A percentile compares a stretch with the other conserved stretches of the same genome.
Conservation (phyloP, 2,797 vertebrate species). For the Manis crassicaudata region DNA sequence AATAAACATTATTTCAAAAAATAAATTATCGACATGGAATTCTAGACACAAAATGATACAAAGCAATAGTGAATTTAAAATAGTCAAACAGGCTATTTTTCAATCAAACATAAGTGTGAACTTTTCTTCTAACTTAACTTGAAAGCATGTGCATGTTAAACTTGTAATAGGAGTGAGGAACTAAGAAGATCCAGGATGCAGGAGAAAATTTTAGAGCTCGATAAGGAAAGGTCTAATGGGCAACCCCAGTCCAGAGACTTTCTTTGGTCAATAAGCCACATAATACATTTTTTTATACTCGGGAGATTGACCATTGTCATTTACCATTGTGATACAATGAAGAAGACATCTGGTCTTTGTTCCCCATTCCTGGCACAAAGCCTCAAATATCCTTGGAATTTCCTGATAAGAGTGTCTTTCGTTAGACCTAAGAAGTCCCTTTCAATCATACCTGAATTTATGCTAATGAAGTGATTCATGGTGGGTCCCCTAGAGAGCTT, state of each 20-base stretch:
- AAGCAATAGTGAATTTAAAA: not conserved
- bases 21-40: slow-evolving; percentile 12
- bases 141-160: not conserved
- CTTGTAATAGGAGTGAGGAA: not conserved
- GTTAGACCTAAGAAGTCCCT: not conserved
- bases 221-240: not conserved
- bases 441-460: not conserved
- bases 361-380: not conserved
- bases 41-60: slow-evolving; percentile 29
- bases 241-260: not conserved
- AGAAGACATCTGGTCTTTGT: not conserved
- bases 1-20: slow-evolving; percentile 12
- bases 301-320: slow-evolving; percentile 33
- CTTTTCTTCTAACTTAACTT: not conserved
- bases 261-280: slow-evolving; percentile 39
- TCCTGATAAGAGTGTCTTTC: not conserved
- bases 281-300: not conserved
- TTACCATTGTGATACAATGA: slow-evolving; percentile 33
- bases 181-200: not conserved
- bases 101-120: not conserved
- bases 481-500: not conserved
- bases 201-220: not conserved
- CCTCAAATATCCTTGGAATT: slow-evolving; percentile 36
- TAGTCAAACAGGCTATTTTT: not conserved
- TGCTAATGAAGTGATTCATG: not conserved